These are phyloP conservation scores for Drusus annulatus DNA, from an alignment of 1,140 invertebrate genomes.

Conservation along the genomic window DNA sequence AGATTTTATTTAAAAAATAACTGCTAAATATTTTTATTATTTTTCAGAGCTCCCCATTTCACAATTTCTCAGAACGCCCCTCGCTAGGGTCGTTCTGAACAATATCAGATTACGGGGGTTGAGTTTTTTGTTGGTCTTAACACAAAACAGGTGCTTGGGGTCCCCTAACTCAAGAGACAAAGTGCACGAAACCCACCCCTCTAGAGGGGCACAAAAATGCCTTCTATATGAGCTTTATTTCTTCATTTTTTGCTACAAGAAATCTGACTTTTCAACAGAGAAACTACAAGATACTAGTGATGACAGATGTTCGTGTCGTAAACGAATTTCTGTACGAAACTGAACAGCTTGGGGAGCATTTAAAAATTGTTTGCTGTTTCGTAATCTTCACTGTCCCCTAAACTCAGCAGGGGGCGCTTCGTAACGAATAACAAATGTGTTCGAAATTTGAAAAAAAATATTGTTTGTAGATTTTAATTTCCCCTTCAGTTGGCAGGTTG, in stretches of 20 bases:
- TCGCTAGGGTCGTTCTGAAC: neutral
- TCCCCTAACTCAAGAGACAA: neutral
- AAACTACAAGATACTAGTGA: neutral
- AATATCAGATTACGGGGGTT: slow-evolving; percentile 16
- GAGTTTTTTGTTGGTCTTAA: slow-evolving; percentile 24
- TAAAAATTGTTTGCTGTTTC: neutral
- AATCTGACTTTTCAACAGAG: slow-evolving; percentile 2
- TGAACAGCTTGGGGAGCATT: too few relatives aligned
- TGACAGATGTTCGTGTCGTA: too few relatives aligned
- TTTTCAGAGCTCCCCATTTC: neutral
- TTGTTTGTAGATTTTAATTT: slow-evolving; percentile 10
- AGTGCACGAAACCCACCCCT: neutral
- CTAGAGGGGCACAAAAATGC: neutral
- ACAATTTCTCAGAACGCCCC: neutral
- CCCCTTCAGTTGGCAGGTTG: slow-evolving; percentile 9
- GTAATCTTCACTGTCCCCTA: neutral
- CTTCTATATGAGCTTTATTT: slow-evolving; percentile 26
- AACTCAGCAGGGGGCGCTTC: neutral
- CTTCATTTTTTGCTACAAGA: neutral
- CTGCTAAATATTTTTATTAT: too few relatives aligned
- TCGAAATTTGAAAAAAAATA: neutral
- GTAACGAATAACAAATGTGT: neutral
- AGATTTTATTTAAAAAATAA: too few relatives aligned
- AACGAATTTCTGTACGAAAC: too few relatives aligned
- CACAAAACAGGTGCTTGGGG: slow-evolving; percentile 30